Evolutionary conservation across 2,797 vertebrate species (phyloP), one percentile per base, ranked within the genome.

Genomic region (Sternotherus odoratus): DNA sequence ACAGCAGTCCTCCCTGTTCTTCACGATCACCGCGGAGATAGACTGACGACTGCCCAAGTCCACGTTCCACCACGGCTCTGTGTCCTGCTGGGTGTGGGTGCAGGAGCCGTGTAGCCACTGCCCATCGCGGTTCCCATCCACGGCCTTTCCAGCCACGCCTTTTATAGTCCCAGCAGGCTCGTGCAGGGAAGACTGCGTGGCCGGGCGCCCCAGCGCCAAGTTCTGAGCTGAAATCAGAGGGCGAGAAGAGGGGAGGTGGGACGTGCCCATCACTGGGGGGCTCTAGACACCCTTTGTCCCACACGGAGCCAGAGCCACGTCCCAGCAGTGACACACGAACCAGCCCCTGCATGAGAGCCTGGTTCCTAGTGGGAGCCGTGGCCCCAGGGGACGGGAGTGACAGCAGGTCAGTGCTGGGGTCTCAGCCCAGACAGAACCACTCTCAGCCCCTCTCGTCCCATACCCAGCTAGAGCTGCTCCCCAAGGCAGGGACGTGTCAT

Each of bases 1-100:
- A 85, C 92, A 93, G 51, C 92, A 90, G 1, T 93, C 92, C 66
- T 84, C 30, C 24, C 88, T 88, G 77, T 93, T 87, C 69, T 69
- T 51, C 77, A 90, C 81, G 30, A 87, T 56, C 66, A 93, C 92
- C 3, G 85, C 50, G 0, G 50, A 81, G 84, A 90, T 77, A 1
- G 88, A 5, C 1, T 1, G 77, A 13, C 56, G 39, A 5, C 4
- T 2, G 46, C 88, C 92, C 66, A 93, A 51, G 16, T 93, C 92
- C 69, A 90, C 92, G 0, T 0, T 87, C 92, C 92, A 93, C 92
- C 88, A 90, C 0, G 88, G 85, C 3, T 48, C 81, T 1, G 0
- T 17, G 8, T 93, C 56, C 17, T 5, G 8, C 11, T 6, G 0
- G 1, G 88, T 93, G 23, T 87, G 85, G 24, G 66, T 60, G 51